A percentile compares a stretch with the other conserved stretches of the same genome.
Conservation (phyloP, 2,113 vertebrate genomes). For the Eurypyga helias region DNA sequence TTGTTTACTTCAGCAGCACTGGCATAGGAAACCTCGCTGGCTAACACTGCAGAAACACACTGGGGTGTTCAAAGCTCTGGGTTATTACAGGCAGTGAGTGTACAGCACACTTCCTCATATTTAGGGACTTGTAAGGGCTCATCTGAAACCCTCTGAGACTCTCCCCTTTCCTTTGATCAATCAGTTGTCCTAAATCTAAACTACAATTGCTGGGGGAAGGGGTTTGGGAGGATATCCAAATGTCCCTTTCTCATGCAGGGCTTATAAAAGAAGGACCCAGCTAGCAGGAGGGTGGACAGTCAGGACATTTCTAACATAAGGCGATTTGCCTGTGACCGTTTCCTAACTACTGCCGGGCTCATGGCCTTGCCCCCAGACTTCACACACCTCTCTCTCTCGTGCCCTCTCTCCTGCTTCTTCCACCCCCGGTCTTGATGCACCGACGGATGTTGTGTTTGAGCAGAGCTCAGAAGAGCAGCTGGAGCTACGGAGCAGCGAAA, state of each 20-base stretch:
- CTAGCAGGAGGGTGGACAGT: fast-evolving
- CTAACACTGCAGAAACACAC: neutral
- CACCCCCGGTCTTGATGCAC: neutral
- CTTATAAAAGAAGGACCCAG: neutral
- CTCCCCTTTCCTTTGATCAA: neutral
- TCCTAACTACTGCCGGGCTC: neutral
- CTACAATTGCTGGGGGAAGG: neutral
- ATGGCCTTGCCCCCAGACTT: neutral
- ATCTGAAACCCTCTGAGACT: neutral
- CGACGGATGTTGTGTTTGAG: neutral
- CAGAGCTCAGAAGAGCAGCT: neutral
- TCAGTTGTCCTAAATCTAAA: neutral
- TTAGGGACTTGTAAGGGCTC: neutral
- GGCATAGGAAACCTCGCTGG: neutral
- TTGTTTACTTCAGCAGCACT: neutral
- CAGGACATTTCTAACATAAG: neutral
- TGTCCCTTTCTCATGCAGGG: neutral
- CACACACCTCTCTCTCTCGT: neutral
- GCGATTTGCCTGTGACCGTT: neutral
- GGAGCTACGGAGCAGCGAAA: neutral
- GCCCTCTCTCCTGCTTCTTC: neutral
- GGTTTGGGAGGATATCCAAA: neutral
- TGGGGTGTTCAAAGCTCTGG: neutral
- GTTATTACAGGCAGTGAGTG: neutral
- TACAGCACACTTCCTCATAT: neutral